phyloP scores from a whole-genome alignment of 1,140 invertebrate genomes.

The Sipha flava region DNA sequence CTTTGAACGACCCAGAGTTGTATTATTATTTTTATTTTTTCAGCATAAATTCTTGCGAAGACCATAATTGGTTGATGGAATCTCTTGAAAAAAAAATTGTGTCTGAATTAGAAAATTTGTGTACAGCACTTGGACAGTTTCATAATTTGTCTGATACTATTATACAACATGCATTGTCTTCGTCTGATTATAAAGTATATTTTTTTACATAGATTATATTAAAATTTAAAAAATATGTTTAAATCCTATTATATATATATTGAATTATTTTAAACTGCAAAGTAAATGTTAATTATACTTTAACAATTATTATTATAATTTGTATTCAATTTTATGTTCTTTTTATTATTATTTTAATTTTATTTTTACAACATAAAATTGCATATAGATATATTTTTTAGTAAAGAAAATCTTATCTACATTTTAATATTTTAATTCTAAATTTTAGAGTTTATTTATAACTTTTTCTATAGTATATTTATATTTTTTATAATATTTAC shows the following conservation, averaged over 20 bases:
- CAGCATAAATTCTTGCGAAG: neutral
- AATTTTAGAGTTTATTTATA: neutral
- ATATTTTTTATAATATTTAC: neutral
- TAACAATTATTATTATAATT: no score
- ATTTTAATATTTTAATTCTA: no score
- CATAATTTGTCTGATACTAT: slow-evolving; percentile 1
- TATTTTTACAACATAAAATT: no score
- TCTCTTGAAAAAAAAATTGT: neutral
- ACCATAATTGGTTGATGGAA: slow-evolving; percentile 7
- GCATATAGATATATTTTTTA: no score
- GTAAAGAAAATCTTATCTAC: no score
- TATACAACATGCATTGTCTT: neutral
- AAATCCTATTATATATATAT: no score
- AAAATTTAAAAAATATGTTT: neutral
- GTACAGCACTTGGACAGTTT: neutral
- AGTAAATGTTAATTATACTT: no score
- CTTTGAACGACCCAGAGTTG: neutral
- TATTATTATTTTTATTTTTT: neutral
- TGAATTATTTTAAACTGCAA: no score
- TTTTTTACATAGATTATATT: neutral
- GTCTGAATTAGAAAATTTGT: neutral
- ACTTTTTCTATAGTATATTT: neutral
- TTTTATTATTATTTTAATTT: no score
- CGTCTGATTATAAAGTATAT: slow-evolving; percentile 3
- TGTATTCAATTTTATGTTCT: no score